Percentiles rank a stretch among this genome's conserved stretches.
These are phyloP conservation scores for Ascidia mentula DNA, from an alignment of 23 tunicate genomes.

Conservation along the genomic window DNA sequence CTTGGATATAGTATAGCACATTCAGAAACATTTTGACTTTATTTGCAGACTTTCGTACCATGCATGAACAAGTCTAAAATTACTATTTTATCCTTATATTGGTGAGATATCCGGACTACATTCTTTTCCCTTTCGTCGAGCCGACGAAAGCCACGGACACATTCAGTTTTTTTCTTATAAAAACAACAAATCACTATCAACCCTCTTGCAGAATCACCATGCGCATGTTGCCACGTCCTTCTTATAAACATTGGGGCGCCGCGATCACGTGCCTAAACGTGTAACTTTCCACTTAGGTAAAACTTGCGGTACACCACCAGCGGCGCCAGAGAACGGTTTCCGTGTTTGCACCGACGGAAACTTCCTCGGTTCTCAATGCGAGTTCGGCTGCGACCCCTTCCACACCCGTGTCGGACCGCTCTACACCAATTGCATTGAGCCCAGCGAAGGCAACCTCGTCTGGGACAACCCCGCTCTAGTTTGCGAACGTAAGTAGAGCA, in stretches of 20 bases:
- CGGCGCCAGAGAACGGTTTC: constrained; percentile 58
- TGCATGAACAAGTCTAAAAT: too few species aligned
- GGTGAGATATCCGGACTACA: too few species aligned
- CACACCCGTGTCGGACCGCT: constrained; percentile 67
- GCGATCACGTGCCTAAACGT: neutral
- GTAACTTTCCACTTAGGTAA: constrained; percentile 25
- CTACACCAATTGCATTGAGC: constrained; percentile 38
- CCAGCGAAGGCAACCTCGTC: constrained; percentile 14
- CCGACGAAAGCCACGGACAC: too few species aligned
- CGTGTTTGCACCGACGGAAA: constrained; percentile 65
- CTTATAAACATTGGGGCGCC: neutral
- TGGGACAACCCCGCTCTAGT: constrained; percentile 59
- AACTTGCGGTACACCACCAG: constrained; percentile 48
- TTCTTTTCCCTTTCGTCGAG: too few species aligned
- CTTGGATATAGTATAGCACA: too few species aligned
- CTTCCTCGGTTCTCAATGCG: constrained; percentile 72
- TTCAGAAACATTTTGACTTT: too few species aligned
- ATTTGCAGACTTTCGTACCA: too few species aligned
- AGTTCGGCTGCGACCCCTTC: constrained; percentile 60
- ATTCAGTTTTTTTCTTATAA: too few species aligned
- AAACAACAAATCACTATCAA: too few species aligned
- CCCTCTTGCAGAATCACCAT: neutral
- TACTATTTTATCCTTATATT: too few species aligned
- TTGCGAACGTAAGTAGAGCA: constrained; percentile 78
- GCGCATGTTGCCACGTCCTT: neutral